Conservation (phyloP, 1,140 invertebrate species). For the Neodiprion pinetum region DNA sequence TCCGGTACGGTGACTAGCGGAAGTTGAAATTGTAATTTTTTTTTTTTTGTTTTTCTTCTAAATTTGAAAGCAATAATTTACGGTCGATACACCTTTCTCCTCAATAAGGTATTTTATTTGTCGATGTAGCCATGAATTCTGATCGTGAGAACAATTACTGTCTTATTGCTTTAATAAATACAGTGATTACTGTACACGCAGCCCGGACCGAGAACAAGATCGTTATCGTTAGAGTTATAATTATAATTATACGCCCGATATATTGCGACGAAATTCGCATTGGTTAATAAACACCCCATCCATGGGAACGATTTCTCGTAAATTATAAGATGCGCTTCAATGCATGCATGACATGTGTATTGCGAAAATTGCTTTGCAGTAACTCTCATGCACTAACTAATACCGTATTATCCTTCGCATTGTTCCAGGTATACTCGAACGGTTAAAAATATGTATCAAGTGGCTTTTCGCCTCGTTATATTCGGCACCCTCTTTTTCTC, state of each 20-base stretch:
- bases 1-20: neutral
- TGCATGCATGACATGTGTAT: too few species aligned
- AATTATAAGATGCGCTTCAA: neutral
- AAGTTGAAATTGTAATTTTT: too few species aligned
- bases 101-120: neutral
- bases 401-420: neutral
- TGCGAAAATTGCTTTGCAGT: too few species aligned
- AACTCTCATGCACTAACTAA: neutral
- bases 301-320: slow-evolving; percentile 25
- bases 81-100: neutral
- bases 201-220: neutral
- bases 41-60: neutral
- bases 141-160: neutral
- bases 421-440: slow-evolving; percentile 25
- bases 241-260: neutral
- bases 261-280: neutral
- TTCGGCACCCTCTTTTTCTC: slow-evolving; percentile 32
- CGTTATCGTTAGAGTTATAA: slow-evolving; percentile 10
- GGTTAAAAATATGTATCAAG: slow-evolving; percentile 20
- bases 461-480: slow-evolving; percentile 14
- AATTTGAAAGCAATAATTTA: neutral
- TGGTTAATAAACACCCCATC: slow-evolving; percentile 14
- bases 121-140: neutral
- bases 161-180: neutral
- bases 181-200: neutral